Evolutionary conservation across 2,888 invertebrate species (phyloP).

Genomic region (Dione juno): DNA sequence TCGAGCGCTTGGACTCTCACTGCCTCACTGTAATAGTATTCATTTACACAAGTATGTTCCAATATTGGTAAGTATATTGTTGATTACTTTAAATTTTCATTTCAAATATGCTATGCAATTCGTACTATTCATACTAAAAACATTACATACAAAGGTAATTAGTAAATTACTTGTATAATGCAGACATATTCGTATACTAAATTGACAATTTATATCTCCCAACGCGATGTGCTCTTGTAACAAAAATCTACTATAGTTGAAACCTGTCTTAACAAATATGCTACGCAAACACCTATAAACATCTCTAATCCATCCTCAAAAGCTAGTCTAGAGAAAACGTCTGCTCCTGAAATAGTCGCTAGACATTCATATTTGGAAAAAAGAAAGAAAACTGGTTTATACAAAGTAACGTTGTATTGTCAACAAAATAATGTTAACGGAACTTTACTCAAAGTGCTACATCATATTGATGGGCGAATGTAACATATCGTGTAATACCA

Average conservation of each 20-base stretch:
- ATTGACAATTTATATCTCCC: no score
- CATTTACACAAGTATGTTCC: background rate
- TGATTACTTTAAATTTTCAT: background rate
- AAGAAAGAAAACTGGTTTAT: background rate
- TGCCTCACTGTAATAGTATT: constrained; percentile 7
- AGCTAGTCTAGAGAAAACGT: no score
- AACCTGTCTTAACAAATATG: no score
- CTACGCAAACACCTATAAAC: no score
- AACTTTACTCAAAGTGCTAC: constrained; percentile 65
- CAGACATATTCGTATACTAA: no score
- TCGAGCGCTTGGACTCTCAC: constrained; percentile 48
- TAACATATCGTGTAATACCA: constrained; percentile 23
- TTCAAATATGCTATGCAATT: no score
- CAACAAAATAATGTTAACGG: constrained; percentile 51
- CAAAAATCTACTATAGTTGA: no score
- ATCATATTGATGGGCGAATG: constrained; percentile 57
- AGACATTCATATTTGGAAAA: background rate
- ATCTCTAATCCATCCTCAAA: background rate
- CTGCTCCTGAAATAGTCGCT: no score
- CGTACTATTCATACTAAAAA: no score
- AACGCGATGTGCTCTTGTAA: no score
- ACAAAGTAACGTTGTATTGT: constrained; percentile 24
- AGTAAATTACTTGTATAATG: no score
- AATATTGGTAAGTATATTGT: background rate
- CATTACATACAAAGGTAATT: no score